A percentile compares a stretch with the other conserved stretches of the same genome.
These are phyloP conservation scores for Aphyosemion australe DNA, from an alignment of 2,113 vertebrate genomes.

Conservation along the genomic window DNA sequence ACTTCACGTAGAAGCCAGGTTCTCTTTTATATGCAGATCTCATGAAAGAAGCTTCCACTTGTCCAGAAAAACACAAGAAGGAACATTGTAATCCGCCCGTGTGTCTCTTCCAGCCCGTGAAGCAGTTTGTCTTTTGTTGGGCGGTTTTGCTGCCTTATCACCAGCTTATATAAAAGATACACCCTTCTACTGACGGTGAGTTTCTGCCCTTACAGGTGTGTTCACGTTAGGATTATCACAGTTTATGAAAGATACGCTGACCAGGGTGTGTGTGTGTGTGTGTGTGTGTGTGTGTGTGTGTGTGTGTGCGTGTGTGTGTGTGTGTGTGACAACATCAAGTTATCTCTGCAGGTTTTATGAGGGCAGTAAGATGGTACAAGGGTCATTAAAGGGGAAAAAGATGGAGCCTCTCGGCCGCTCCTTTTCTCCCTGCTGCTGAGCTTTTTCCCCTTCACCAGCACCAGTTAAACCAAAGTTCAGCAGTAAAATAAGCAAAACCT, in stretches of 20 bases:
- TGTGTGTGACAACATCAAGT: conserved; percentile 18
- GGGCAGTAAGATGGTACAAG: conserved; percentile 69
- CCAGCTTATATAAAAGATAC: conserved; percentile 23
- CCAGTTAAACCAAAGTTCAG: neutral
- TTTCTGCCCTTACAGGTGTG: conserved; percentile 16
- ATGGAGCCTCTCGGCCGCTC: neutral
- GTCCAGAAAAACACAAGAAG: neutral
- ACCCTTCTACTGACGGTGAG: conserved; percentile 4
- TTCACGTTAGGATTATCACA: conserved; percentile 3
- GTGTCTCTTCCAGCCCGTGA: neutral
- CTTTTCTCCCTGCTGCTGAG: neutral
- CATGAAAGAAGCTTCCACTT: neutral
- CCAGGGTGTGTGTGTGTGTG: conserved; percentile 9
- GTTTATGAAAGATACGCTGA: conserved; percentile 20
- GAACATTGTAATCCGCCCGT: neutral
- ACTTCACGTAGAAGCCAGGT: conserved; percentile 2
- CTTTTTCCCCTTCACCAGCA: neutral
- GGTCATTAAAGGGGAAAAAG: conserved; percentile 32
- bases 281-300: neutral
- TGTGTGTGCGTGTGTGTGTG: conserved; percentile 6
- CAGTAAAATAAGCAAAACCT: neutral
- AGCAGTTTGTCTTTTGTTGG: conserved; percentile 9
- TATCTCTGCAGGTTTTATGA: conserved; percentile 46
- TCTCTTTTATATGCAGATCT: conserved; percentile 6
- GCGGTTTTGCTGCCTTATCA: conserved; percentile 21